phyloP scores from a whole-genome alignment of 2,113 vertebrate species.

The Numida meleagris region DNA sequence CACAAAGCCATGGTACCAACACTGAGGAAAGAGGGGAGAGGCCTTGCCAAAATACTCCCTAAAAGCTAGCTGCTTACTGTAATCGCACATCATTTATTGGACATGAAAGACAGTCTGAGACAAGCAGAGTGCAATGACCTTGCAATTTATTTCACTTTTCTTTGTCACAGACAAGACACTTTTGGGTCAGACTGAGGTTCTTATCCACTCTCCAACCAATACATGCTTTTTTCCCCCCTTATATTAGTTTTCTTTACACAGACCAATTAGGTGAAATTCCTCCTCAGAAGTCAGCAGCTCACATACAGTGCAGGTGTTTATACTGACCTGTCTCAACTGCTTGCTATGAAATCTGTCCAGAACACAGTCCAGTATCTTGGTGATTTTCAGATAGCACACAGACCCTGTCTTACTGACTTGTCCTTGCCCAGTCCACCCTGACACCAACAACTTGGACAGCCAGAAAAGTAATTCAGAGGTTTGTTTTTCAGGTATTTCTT shows the following conservation, averaged over 20 bases:
- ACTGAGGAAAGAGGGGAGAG: slow-evolving; percentile 10
- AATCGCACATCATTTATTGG: slow-evolving; percentile 83
- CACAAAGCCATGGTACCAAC: slow-evolving; percentile 53
- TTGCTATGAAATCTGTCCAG: not conserved
- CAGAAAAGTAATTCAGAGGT: slow-evolving; percentile 30
- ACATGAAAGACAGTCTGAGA: slow-evolving; percentile 75
- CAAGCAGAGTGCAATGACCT: slow-evolving; percentile 61
- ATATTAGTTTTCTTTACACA: slow-evolving; percentile 44
- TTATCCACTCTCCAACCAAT: slow-evolving; percentile 62
- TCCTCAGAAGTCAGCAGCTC: slow-evolving; percentile 38
- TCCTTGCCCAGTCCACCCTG: not conserved
- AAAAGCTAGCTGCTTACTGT: slow-evolving; percentile 65
- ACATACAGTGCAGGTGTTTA: slow-evolving; percentile 38
- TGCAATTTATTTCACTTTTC: slow-evolving; percentile 80
- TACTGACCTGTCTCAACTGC: not conserved
- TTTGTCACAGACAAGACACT: slow-evolving; percentile 59
- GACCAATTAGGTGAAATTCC: slow-evolving; percentile 77
- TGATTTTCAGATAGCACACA: not conserved
- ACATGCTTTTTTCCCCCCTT: not conserved
- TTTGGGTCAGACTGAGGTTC: slow-evolving; percentile 65
- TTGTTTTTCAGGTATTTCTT: not conserved
- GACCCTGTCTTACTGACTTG: not conserved
- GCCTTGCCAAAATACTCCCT: slow-evolving; percentile 71
- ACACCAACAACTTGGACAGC: not conserved
- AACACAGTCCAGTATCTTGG: not conserved